Base-by-base conservation (phyloP, 2,113 vertebrate species). In the Stigmatopora nigra region DNA sequence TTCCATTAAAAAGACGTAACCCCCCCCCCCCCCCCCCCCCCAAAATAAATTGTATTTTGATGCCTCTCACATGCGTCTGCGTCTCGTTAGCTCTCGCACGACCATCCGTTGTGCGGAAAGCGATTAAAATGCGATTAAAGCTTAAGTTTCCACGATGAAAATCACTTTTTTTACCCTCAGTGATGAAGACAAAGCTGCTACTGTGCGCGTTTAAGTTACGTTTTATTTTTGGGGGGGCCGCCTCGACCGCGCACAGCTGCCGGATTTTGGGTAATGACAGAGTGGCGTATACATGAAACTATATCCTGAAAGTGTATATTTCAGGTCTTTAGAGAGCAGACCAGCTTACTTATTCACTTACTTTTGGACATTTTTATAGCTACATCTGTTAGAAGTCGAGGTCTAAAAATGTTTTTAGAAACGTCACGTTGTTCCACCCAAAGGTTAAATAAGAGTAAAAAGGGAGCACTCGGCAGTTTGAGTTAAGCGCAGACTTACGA, bases 181-280 rank as follows among this genome's bases (percentile, higher is more conserved):
- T 16, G 31, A 31, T 0, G 1, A 19, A 38, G 35, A n/a, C 35
- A 59, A 59, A 59, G 38, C 36, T 13, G 38, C 58, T 38, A 20
- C 58, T 44, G 38, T 60, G 58, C 16, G n/a, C 12, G 52, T 5
- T 10, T 49, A 17, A 8, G 48, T 49, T 10, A 11, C 10, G 4
- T 13, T 19, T 20, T 25, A 8, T n/a, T 60, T 61, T 44, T 20
- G 11, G 25, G 25, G 25, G 25, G 57, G 58, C 38, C 58, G 20
- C n/a, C 11, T 2, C 57, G 16, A 59, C 35, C 13, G 57, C 58
- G 58, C 58, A 41, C 59, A 61, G 59, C 59, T 61, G 59, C 19
- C 53, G 53, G 53, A 31, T 61, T 31, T 44, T 45, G 59, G 19
- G 11, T 61, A 61, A 61, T 61, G 59, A 45, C 59, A 61, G 38